Percentiles rank a stretch among this genome's conserved stretches.
Evolutionary conservation across 2,797 vertebrate genomes (phyloP).

Genomic region (Vespertilio murinus): DNA sequence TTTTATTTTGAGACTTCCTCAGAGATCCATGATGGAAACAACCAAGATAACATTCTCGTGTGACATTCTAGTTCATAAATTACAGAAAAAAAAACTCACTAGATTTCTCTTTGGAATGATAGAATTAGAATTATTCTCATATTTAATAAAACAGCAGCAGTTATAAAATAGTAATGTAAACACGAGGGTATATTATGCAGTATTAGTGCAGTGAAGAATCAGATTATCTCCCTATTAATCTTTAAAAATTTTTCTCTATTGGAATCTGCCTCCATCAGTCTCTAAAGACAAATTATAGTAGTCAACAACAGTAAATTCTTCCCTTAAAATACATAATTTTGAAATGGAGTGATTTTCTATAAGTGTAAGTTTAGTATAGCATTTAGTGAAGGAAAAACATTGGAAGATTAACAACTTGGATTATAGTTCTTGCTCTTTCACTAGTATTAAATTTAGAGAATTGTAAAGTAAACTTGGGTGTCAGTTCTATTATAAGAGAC

Average conservation of each 20-base stretch:
- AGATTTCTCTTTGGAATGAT: neutral
- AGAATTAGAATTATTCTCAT: neutral
- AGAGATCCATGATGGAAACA: neutral
- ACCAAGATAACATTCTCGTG: neutral
- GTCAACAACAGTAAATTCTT: neutral
- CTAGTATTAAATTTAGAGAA: neutral
- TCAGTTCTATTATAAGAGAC: neutral
- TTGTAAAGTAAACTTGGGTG: neutral
- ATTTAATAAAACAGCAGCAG: neutral
- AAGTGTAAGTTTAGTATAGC: neutral
- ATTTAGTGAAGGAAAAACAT: neutral
- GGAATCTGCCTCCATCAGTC: neutral
- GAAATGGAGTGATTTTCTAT: neutral
- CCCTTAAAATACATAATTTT: neutral
- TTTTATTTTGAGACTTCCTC: neutral
- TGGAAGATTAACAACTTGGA: neutral
- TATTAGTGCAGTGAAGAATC: neutral
- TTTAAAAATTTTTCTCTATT: constrained; percentile 14
- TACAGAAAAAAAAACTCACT: neutral
- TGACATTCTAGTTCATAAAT: neutral
- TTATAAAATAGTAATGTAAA: neutral
- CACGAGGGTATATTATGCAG: neutral
- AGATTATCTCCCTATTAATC: neutral
- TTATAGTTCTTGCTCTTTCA: neutral
- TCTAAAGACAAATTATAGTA: neutral